Base-by-base conservation (phyloP, 2,888 invertebrate genomes). In the Temnothorax rugatulus region DNA sequence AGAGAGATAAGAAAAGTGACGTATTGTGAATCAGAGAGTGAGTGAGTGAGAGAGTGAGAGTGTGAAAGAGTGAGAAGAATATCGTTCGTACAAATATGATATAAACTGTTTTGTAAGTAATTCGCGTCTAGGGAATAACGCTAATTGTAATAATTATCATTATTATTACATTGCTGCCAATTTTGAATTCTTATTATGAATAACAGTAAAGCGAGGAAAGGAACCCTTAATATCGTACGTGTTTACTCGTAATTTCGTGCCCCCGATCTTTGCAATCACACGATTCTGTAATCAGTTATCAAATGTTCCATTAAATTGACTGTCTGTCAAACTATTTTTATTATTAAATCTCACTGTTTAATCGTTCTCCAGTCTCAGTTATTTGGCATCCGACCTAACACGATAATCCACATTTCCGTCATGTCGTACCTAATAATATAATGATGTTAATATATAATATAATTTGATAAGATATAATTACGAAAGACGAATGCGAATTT, bases 331-430 rank as follows among this genome's bases (percentile, higher is more conserved):
- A 92, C 92, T 94, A 94, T 94, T 94, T 94, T 94, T 94, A 94
- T 94, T 94, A 94, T 94, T 94, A 94, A 94, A 93, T 91, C 90
- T 94, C 93, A 94, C 94, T 94, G 94, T 94, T 94, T 93, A 94
- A 94, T 92, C 93, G 94, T 94, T 94, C 87, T 79, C 79, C 74
- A 50, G 75, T 68, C 66, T 86, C 84, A 68, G 82, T 86, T 82
- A 75, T 77, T 86, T 54, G 47, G 9, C 44, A 34, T 61, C 34
- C 11, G 5, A 13, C 34, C 66, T 25, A 7, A 9, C 34, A 63
- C 11, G 9, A 74, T 13, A 29, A n/a, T 54, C 59, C 47, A 21
- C 0, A 75, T 8, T 11, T 21, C n/a, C 15, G 8, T 74, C 8
- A 47, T 57, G 15, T 38, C 7, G 4, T 34, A 38, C 9, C 21